Evolutionary conservation across 2,113 vertebrate species (phyloP).

Genomic region (Nesogale talazaci): DNA sequence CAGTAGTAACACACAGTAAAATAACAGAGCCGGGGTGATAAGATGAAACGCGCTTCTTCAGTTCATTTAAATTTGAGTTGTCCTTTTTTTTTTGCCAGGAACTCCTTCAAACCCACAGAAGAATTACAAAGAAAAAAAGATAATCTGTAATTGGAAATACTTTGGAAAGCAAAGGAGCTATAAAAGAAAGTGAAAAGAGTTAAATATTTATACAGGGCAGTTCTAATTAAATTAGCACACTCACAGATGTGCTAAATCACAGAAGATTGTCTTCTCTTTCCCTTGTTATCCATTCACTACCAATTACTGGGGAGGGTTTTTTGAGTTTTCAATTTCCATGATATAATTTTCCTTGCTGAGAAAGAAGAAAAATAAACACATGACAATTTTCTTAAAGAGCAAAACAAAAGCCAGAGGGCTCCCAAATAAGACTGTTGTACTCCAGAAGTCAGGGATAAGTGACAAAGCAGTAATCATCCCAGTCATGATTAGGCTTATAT

Average conservation of each 20-base stretch:
- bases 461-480: not conserved
- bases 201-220: constrained; percentile 81
- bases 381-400: constrained; percentile 36
- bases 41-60: constrained; percentile 29
- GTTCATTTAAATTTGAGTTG: constrained; percentile 55
- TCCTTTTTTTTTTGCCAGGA: constrained; percentile 52
- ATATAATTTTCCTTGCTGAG: constrained; percentile 46
- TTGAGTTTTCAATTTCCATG: constrained; percentile 6
- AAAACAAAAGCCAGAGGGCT: constrained; percentile 54
- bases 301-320: constrained; percentile 52
- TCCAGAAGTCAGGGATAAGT: not conserved
- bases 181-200: constrained; percentile 77
- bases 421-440: not conserved
- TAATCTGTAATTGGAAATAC: constrained; percentile 70
- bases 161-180: constrained; percentile 79
- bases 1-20: not conserved
- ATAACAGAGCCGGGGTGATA: constrained; percentile 18
- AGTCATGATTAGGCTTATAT: not conserved
- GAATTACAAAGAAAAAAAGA: constrained; percentile 60
- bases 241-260: constrained; percentile 54
- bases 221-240: constrained; percentile 83
- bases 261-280: constrained; percentile 55
- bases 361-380: constrained; percentile 28
- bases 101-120: constrained; percentile 67
- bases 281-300: constrained; percentile 40